Base-by-base conservation (phyloP, 2,888 invertebrate species). In the Drosophila quasianomalipes region DNA sequence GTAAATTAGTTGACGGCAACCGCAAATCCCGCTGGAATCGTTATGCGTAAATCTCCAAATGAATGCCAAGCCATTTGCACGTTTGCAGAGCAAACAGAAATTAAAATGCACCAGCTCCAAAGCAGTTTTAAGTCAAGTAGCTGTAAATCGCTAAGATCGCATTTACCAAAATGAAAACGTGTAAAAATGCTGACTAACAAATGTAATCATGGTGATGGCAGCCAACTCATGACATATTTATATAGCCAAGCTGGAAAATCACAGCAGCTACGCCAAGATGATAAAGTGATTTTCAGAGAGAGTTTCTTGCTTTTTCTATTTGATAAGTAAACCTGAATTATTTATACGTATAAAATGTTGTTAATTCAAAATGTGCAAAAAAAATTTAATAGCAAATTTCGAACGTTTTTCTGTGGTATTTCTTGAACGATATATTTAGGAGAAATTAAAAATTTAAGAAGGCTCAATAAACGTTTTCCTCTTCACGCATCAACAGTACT, bases 1-100 rank as follows among this genome's bases (percentile, higher is more conserved):
- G 76, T 76, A 88, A 90, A 83, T 85, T 85, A 60, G 58, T 57
- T 54, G 49, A 54, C 26, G 35, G 28, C 37, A 52, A 22, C 64
- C 44, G 59, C 51, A 65, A 70, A 63, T 68, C 86, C 77, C 82
- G 12, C 35, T 37, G 70, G 72, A 54, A 73, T 79, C 64, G 47
- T 53, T 53, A 41, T 30, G 69, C 70, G 53, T 53, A 66, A 72
- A 75, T 70, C 68, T 64, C 35, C 54, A 70, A 67, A 76, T 66
- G 63, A 70, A 68, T 71, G 61, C 55, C 41, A 49, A 49, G 67
- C 60, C 28, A 71, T 64, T 71, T 60, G 70, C 78, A 77, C 59
- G 71, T 65, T 57, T 33, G 10, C 28, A 57, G 35, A 55, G 9
- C 10, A 55, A 31, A 39, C 10, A 52, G 31, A 44, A 57, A 66